These are phyloP conservation scores for Perizoma affinitatum DNA, from an alignment of 2,888 invertebrate species.

Conservation along the genomic window DNA sequence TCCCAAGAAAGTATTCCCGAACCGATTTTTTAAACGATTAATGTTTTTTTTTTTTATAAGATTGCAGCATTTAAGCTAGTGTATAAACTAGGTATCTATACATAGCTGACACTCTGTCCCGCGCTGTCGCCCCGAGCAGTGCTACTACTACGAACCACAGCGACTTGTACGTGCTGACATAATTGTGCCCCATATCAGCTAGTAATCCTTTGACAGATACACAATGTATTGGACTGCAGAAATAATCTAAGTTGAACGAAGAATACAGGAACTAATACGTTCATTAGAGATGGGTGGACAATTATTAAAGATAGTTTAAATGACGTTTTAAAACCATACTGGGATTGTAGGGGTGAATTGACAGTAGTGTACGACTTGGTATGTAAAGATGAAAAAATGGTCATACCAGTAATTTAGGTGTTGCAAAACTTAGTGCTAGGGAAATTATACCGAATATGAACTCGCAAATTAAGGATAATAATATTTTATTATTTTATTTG, in stretches of 20 bases:
- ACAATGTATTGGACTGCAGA: slow-evolving; percentile 29
- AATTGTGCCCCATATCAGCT: slow-evolving; percentile 18
- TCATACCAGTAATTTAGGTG: slow-evolving; percentile 37
- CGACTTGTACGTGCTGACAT: slow-evolving; percentile 13
- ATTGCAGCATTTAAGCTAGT: slow-evolving; percentile 34
- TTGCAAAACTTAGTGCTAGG: slow-evolving; percentile 29
- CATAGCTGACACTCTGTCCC: slow-evolving; percentile 38
- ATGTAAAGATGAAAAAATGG: slow-evolving; percentile 30
- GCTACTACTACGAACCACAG: slow-evolving; percentile 4
- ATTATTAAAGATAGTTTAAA: background rate
- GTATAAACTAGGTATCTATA: slow-evolving; percentile 36
- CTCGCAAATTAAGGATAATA: slow-evolving; percentile 28
- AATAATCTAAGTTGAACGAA: slow-evolving; percentile 17
- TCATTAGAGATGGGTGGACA: slow-evolving; percentile 6
- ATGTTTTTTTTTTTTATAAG: slow-evolving; percentile 36
- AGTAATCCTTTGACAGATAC: slow-evolving; percentile 24
- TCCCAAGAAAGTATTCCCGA: no score
- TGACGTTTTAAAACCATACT: slow-evolving; percentile 17
- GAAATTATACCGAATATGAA: slow-evolving; percentile 36
- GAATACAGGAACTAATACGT: slow-evolving; percentile 6
- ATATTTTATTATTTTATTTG: no score
- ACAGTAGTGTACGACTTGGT: slow-evolving; percentile 26
- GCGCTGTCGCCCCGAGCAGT: slow-evolving; percentile 8
- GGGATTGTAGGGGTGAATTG: no score
- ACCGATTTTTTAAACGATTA: no score